A percentile compares a stretch with the other conserved stretches of the same genome.
phyloP scores from a whole-genome alignment of 2,888 invertebrate species.

The Synanthedon formicaeformis region DNA sequence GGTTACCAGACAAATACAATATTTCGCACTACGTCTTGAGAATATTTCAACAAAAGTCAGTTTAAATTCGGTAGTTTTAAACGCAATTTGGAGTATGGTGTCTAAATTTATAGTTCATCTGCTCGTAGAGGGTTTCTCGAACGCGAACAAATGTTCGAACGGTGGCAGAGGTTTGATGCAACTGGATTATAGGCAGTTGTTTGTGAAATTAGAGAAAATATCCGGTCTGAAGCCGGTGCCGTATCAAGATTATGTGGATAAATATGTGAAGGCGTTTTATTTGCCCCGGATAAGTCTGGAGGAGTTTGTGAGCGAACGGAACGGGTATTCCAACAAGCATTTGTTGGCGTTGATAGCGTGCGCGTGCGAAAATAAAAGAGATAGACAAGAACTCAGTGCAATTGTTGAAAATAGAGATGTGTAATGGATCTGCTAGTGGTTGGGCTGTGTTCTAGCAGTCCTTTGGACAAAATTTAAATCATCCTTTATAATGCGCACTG shows the following conservation, averaged over 20 bases:
- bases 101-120: constrained; percentile 88
- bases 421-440: neutral
- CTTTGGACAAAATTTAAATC: too few species aligned
- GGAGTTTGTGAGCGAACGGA: constrained; percentile 87
- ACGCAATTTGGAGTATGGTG: constrained; percentile 87
- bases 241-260: constrained; percentile 90
- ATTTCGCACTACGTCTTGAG: constrained; percentile 82
- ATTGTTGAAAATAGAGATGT: constrained; percentile 75
- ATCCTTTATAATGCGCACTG: too few species aligned
- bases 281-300: constrained; percentile 89
- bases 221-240: constrained; percentile 87
- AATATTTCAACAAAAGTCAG: constrained; percentile 78
- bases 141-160: constrained; percentile 93
- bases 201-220: constrained; percentile 90
- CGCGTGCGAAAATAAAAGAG: constrained; percentile 89
- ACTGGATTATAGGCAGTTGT: constrained; percentile 94
- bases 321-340: constrained; percentile 91
- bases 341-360: constrained; percentile 85
- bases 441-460: too few species aligned
- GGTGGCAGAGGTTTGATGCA: constrained; percentile 98
- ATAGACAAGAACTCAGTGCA: constrained; percentile 80
- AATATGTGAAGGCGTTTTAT: constrained; percentile 97
- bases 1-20: constrained; percentile 79
- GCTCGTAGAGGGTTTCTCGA: constrained; percentile 93
- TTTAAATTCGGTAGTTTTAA: constrained; percentile 76